These are phyloP conservation scores for Rousettus leschenaultii DNA, from an alignment of 2,113 vertebrate genomes.

Conservation along the genomic window DNA sequence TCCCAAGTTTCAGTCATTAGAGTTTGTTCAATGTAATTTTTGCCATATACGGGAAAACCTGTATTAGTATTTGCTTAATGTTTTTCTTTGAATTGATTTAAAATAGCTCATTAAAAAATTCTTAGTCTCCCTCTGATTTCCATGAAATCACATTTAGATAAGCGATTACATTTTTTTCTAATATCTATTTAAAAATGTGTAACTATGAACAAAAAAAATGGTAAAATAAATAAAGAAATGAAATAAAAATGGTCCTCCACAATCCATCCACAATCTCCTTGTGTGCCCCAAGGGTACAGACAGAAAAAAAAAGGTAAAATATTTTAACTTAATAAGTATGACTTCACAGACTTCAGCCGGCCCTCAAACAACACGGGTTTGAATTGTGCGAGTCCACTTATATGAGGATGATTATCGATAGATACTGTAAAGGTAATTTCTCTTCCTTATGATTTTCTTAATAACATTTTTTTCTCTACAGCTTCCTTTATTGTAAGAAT, in stretches of 20 bases:
- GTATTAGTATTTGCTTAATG: neutral
- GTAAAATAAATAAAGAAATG: neutral
- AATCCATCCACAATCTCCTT: neutral
- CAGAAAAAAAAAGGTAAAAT: neutral
- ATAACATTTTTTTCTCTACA: neutral
- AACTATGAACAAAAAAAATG: neutral
- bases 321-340: neutral
- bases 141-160: neutral
- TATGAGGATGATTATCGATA: no score
- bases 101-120: neutral
- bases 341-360: neutral
- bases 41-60: neutral
- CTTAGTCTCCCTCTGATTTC: neutral
- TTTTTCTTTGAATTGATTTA: neutral
- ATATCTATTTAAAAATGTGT: neutral
- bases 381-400: neutral
- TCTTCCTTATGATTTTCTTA: neutral
- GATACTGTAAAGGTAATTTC: neutral
- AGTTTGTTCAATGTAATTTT: neutral
- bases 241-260: neutral
- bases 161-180: neutral
- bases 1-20: neutral
- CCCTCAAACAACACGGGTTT: neutral
- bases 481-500: neutral
- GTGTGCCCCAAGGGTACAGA: neutral